A percentile compares a stretch with the other conserved stretches of the same genome.
These are phyloP conservation scores for Lepidurus arcticus DNA, from an alignment of 1,140 invertebrate genomes.

Conservation along the genomic window DNA sequence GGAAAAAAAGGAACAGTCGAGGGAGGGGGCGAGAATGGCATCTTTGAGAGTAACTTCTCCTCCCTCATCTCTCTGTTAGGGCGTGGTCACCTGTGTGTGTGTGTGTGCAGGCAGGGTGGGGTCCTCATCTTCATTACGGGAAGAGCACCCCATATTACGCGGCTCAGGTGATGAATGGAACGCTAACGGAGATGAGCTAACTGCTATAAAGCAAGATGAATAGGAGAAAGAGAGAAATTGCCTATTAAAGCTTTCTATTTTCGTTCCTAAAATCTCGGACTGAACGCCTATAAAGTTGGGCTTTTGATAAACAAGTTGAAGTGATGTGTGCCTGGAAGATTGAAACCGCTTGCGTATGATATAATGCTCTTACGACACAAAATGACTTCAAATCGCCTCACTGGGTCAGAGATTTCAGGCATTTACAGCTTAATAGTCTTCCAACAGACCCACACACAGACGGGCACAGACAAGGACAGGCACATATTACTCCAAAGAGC, in stretches of 20 bases:
- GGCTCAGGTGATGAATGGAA: slow-evolving; percentile 18
- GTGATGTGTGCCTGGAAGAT: too few relatives aligned
- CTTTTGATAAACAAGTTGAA: too few relatives aligned
- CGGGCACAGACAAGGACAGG: background rate
- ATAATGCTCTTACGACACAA: too few relatives aligned
- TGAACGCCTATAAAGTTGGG: too few relatives aligned
- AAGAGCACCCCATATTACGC: background rate
- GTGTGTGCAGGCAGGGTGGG: slow-evolving; percentile 11
- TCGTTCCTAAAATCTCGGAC: background rate
- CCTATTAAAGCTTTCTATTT: background rate
- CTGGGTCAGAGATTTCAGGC: too few relatives aligned
- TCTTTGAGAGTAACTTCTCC: slow-evolving; percentile 15
- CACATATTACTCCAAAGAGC: too few relatives aligned
- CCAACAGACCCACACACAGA: background rate
- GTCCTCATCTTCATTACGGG: slow-evolving; percentile 17
- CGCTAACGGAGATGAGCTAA: background rate
- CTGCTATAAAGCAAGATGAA: background rate
- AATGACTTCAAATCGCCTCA: too few relatives aligned
- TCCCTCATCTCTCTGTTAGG: background rate
- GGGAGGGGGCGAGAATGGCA: slow-evolving; percentile 1
- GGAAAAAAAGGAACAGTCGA: background rate
- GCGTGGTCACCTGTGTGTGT: slow-evolving; percentile 16
- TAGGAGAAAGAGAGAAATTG: background rate
- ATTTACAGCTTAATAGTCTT: background rate
- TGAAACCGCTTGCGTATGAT: too few relatives aligned